These are phyloP conservation scores for Boleophthalmus pectinirostris DNA, from an alignment of 2,113 vertebrate species.

Conservation along the genomic window DNA sequence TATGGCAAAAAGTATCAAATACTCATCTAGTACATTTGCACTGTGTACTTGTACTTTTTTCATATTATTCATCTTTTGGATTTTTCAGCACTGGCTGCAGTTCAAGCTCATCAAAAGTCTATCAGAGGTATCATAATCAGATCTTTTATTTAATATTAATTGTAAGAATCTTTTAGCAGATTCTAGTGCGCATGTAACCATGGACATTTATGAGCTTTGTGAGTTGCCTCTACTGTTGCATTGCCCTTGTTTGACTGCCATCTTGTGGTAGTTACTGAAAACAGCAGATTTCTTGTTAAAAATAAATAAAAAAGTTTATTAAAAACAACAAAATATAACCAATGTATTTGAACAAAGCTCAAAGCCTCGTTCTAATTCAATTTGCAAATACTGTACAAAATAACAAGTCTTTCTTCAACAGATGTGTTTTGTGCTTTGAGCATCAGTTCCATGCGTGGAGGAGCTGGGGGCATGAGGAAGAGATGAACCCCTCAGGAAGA, in stretches of 20 bases:
- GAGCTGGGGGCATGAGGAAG: conserved; percentile 29
- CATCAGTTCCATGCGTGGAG: conserved; percentile 29
- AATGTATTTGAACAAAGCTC: background rate
- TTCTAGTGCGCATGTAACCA: too few species aligned
- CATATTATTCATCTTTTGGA: background rate
- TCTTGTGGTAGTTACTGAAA: conserved; percentile 37
- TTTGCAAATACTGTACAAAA: background rate
- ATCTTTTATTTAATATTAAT: too few species aligned
- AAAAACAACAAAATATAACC: conserved; percentile 2
- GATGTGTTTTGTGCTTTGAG: too few species aligned
- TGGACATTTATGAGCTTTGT: background rate
- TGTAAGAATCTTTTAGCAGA: too few species aligned
- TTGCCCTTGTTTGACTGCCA: conserved; percentile 40
- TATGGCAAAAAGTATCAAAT: background rate
- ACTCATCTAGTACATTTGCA: too few species aligned
- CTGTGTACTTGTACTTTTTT: too few species aligned
- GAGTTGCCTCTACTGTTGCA: background rate
- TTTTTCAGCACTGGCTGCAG: background rate
- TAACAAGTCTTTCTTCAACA: too few species aligned
- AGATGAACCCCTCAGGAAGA: conserved; percentile 65
- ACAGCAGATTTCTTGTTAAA: background rate
- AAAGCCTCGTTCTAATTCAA: background rate
- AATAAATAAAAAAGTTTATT: conserved; percentile 52
- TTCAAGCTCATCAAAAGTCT: too few species aligned
- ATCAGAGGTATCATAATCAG: too few species aligned